Conservation (phyloP, 2,888 invertebrate species). For the Euzophera pinguis region DNA sequence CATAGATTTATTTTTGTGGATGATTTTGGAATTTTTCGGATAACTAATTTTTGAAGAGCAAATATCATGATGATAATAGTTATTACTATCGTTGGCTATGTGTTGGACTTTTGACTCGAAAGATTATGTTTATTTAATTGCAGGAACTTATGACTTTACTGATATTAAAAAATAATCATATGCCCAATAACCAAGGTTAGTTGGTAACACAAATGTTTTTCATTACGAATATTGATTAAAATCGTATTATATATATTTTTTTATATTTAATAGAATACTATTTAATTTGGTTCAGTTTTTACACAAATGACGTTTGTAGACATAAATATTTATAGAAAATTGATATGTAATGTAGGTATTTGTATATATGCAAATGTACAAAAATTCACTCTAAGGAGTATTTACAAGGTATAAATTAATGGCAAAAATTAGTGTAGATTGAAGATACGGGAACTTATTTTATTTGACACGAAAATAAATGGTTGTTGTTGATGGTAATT, state of each 20-base stretch:
- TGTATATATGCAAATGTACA: slow-evolving; percentile 9
- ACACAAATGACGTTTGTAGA: neutral
- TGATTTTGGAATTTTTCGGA: neutral
- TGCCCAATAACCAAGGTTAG: neutral
- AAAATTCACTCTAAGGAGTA: neutral
- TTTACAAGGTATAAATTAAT: slow-evolving; percentile 15
- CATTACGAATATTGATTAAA: neutral
- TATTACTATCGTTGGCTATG: neutral
- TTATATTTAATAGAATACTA: neutral
- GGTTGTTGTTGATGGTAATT: slow-evolving; percentile 46
- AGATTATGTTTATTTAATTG: slow-evolving; percentile 1
- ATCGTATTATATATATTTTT: neutral
- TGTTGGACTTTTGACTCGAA: neutral
- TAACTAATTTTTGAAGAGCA: neutral
- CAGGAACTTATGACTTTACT: neutral
- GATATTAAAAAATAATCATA: neutral
- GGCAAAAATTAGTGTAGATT: neutral
- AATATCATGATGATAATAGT: neutral
- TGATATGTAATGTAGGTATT: neutral
- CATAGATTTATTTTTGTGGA: neutral
- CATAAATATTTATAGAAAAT: neutral
- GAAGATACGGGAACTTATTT: slow-evolving; percentile 29
- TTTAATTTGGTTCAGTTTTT: neutral
- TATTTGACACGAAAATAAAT: slow-evolving; percentile 46
- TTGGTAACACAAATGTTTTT: neutral